These are phyloP conservation scores for Catocala nupta DNA, from an alignment of 2,888 invertebrate species.

Conservation along the genomic window DNA sequence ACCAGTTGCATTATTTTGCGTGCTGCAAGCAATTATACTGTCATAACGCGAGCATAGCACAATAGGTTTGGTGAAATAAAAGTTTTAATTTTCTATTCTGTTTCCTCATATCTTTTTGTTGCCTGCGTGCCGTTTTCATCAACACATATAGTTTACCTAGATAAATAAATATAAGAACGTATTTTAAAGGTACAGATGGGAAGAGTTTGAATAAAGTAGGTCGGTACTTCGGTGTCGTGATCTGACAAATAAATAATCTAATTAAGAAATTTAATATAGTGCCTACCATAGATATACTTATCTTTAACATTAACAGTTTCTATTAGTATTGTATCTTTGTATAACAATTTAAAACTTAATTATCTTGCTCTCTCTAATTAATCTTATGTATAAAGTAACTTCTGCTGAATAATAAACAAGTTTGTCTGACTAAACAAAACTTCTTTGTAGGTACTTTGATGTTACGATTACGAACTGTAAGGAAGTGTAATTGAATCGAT, in stretches of 20 bases:
- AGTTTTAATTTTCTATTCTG: constrained; percentile 13
- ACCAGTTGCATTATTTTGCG: constrained; percentile 44
- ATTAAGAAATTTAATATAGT: no score
- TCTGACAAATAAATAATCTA: no score
- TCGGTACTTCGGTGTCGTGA: no score
- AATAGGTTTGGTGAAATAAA: constrained; percentile 8
- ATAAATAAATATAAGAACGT: no score
- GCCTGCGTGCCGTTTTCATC: neutral
- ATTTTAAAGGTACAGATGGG: no score
- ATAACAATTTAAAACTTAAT: no score
- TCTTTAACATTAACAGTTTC: no score
- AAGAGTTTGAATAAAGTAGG: no score
- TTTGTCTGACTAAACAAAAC: constrained; percentile 25
- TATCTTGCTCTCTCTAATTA: no score
- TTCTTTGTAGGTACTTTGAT: constrained; percentile 4
- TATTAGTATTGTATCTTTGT: no score
- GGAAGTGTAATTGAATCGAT: neutral
- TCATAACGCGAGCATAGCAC: constrained; percentile 15
- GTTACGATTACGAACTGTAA: neutral
- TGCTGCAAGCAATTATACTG: constrained; percentile 32
- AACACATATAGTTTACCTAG: no score
- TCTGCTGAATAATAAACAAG: constrained; percentile 23
- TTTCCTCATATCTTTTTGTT: constrained; percentile 23
- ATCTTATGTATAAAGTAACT: neutral
- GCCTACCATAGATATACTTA: no score